phyloP scores from a whole-genome alignment of 37 sponge, comb jelly and placozoan species.

The Geodia barretti region DNA sequence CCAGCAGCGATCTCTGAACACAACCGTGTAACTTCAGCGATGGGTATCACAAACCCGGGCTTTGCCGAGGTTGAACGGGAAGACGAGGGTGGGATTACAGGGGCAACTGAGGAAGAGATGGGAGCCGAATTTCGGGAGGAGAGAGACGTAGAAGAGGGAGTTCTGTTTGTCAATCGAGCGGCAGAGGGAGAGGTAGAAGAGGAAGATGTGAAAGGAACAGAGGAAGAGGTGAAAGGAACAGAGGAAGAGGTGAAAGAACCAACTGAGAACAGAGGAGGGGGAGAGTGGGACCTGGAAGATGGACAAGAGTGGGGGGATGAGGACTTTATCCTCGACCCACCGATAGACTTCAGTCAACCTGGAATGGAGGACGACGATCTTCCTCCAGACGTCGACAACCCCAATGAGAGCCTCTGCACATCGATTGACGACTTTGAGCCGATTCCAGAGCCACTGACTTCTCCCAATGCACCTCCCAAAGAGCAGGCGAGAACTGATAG shows the following conservation, averaged over 20 bases:
- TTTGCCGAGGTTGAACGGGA: not conserved
- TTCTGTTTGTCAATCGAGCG: not conserved
- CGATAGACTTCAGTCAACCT: conserved; percentile 4
- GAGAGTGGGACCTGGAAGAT: conserved; percentile 1
- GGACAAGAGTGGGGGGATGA: conserved; percentile 6
- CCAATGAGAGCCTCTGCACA: not conserved
- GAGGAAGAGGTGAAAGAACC: not conserved
- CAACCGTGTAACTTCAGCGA: not conserved
- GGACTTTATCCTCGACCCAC: conserved; percentile 23
- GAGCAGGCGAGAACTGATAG: not conserved
- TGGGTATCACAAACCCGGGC: not conserved
- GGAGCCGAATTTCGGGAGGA: too few species aligned
- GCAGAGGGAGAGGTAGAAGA: not conserved
- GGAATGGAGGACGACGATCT: not conserved
- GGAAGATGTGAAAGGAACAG: not conserved
- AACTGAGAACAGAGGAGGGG: too few species aligned
- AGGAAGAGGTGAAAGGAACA: not conserved
- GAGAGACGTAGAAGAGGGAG: not conserved
- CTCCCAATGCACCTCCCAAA: not conserved
- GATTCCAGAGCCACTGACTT: not conserved
- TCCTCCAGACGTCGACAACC: not conserved
- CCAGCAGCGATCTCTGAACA: too few species aligned
- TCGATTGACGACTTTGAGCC: not conserved
- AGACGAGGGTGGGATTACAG: not conserved
- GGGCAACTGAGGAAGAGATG: not conserved